These are phyloP conservation scores for Allolobophora icterica DNA, from an alignment of 2,888 invertebrate genomes.

Conservation along the genomic window DNA sequence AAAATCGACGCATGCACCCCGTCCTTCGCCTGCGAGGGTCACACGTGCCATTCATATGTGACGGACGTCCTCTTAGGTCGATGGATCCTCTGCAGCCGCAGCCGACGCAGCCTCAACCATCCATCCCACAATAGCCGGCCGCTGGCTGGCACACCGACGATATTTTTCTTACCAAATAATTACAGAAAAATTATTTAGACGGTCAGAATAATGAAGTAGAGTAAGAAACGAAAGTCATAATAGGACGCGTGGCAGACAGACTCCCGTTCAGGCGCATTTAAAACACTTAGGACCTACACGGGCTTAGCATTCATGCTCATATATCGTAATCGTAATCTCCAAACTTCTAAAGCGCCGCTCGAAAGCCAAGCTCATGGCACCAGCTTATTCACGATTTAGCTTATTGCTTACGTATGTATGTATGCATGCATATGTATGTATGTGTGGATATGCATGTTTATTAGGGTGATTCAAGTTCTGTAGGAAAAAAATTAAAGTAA, in stretches of 20 bases:
- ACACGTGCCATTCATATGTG: neutral
- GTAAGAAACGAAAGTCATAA: conserved; percentile 8
- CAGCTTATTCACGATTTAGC: neutral
- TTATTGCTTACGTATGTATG: neutral
- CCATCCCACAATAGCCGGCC: neutral
- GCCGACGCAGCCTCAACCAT: too few relatives aligned
- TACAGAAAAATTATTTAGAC: neutral
- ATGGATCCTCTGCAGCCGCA: neutral
- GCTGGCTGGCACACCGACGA: neutral
- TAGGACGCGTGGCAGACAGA: neutral
- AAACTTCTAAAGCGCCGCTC: too few relatives aligned
- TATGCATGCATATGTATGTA: neutral
- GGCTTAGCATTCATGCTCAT: neutral
- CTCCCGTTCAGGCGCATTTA: too few relatives aligned
- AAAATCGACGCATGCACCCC: neutral
- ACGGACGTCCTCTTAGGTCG: neutral
- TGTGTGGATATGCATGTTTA: neutral
- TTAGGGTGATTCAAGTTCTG: too few relatives aligned
- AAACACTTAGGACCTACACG: neutral
- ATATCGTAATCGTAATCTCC: too few relatives aligned
- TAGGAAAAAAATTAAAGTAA: too few relatives aligned
- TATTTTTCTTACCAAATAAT: neutral
- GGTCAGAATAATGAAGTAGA: neutral
- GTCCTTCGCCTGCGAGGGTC: neutral
- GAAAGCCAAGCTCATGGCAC: too few relatives aligned